Evolutionary conservation across 2,113 vertebrate genomes (phyloP).

Genomic region (Todiramphus saurophagus): DNA sequence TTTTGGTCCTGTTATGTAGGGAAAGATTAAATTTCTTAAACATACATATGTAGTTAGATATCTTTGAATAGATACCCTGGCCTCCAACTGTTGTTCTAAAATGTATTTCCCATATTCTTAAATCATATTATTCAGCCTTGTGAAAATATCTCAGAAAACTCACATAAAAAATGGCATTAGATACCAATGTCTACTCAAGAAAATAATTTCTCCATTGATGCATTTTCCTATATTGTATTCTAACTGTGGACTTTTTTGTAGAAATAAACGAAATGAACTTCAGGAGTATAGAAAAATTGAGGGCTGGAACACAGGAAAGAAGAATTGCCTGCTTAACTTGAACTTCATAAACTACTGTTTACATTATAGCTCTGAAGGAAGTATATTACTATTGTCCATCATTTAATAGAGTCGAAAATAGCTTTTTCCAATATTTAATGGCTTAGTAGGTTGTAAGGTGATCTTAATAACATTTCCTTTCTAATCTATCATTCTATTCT

Average conservation of each 20-base stretch:
- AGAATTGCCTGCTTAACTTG: not conserved
- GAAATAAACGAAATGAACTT: not conserved
- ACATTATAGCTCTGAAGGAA: not conserved
- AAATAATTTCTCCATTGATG: not conserved
- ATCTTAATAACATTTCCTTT: not conserved
- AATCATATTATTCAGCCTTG: not conserved
- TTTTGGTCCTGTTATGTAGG: not conserved
- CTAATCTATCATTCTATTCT: not conserved
- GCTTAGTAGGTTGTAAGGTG: not conserved
- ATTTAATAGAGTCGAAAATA: not conserved
- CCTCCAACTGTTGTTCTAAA: not conserved
- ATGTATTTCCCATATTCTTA: not conserved
- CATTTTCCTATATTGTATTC: not conserved
- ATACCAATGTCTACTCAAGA: not conserved
- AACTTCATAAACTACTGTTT: not conserved
- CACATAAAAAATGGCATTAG: not conserved
- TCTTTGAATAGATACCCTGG: not conserved
- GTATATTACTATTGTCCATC: not conserved
- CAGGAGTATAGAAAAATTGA: not conserved
- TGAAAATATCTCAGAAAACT: not conserved
- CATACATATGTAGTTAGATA: not conserved
- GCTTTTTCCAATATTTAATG: not conserved
- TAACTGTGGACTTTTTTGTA: not conserved
- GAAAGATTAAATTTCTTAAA: not conserved
- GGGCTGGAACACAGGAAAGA: not conserved